Evolutionary conservation across 1,140 invertebrate genomes (phyloP).

Genomic region (Camponotus vicinus): DNA sequence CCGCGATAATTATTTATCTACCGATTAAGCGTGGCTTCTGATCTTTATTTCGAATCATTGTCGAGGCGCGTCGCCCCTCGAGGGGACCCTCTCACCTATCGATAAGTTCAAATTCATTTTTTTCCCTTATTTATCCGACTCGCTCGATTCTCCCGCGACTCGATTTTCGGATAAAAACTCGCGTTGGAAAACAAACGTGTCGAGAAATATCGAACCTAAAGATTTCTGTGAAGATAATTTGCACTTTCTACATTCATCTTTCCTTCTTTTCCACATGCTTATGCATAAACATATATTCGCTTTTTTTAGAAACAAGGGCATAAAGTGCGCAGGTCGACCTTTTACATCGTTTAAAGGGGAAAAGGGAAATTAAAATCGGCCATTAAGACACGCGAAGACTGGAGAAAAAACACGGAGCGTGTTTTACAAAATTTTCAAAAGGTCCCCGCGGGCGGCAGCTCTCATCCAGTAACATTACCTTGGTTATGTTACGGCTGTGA

Average conservation of each 20-base stretch:
- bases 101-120: constrained; percentile 39
- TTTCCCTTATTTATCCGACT: neutral
- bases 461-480: constrained; percentile 66
- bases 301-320: neutral
- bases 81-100: constrained; percentile 37
- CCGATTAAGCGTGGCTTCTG: constrained; percentile 34
- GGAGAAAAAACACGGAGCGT: neutral
- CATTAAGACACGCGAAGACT: neutral
- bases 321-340: neutral
- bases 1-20: constrained; percentile 57
- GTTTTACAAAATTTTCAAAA: constrained; percentile 64
- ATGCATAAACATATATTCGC: neutral
- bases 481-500: constrained; percentile 60
- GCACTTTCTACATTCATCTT: neutral
- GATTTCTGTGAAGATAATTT: too few species aligned
- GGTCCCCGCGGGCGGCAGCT: constrained; percentile 49
- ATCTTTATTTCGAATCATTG: constrained; percentile 56
- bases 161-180: too few species aligned
- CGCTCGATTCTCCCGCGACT: too few species aligned
- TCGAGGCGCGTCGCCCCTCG: constrained; percentile 52
- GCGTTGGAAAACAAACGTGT: too few species aligned
- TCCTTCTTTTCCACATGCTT: neutral
- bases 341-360: neutral
- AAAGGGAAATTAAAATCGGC: neutral
- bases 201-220: neutral